phyloP scores from a whole-genome alignment of 64 coral and sea anemone species.

The Pachyseris speciosa region DNA sequence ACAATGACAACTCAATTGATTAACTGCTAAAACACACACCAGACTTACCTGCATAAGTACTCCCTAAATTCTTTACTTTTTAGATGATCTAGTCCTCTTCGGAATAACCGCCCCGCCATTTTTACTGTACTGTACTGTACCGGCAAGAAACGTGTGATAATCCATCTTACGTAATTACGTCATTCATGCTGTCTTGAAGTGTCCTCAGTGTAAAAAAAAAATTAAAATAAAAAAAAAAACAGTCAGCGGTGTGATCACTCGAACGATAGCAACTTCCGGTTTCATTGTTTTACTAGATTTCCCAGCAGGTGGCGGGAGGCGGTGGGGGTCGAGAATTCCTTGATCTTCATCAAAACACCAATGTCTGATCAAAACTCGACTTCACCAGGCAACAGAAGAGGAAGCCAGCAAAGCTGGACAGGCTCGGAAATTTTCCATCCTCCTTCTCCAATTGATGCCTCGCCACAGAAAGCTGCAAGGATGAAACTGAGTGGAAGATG shows the following conservation, averaged over 20 bases:
- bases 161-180: background rate
- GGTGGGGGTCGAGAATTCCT: too few species aligned
- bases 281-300: too few species aligned
- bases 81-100: constrained; percentile 73
- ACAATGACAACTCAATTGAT: background rate
- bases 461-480: background rate
- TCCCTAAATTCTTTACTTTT: constrained; percentile 98
- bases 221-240: too few species aligned
- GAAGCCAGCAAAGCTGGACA: constrained; percentile 6
- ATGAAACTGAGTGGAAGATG: constrained; percentile 69
- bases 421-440: background rate
- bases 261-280: too few species aligned
- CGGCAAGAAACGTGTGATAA: too few species aligned
- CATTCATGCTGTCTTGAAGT: background rate
- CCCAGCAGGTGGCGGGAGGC: background rate
- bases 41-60: constrained; percentile 90
- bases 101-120: constrained; percentile 74
- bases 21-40: background rate
- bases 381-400: background rate
- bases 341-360: background rate
- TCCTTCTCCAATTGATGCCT: background rate
- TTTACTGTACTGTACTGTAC: too few species aligned
- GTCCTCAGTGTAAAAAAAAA: background rate
- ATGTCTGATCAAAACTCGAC: constrained; percentile 8
- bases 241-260: background rate